These are phyloP conservation scores for Hippocampus zosterae DNA, from an alignment of 2,113 vertebrate species.

Conservation along the genomic window DNA sequence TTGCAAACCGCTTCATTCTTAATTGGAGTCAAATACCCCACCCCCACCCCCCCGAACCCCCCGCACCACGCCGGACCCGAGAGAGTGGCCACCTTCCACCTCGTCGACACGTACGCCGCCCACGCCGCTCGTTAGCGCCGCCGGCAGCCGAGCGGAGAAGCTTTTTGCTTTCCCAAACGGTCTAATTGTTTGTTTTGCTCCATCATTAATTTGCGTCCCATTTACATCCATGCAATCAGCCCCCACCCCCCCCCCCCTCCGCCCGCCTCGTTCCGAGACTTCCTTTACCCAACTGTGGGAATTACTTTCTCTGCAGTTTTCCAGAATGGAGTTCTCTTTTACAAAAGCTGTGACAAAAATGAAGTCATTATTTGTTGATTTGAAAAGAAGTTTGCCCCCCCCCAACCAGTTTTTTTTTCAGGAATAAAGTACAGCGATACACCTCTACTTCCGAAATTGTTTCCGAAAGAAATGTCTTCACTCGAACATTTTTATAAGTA, in stretches of 20 bases:
- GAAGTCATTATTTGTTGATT: no score
- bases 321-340: no score
- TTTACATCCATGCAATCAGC: conserved; percentile 31
- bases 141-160: not conserved
- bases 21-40: conserved; percentile 59
- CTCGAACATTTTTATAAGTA: no score
- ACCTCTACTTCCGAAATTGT: no score
- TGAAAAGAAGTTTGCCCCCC: no score
- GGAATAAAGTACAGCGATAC: no score
- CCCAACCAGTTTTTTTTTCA: no score
- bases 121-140: not conserved
- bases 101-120: conserved; percentile 18
- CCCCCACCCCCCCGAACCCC: no score
- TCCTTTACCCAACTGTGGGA: conserved; percentile 10
- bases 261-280: not conserved
- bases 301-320: not conserved
- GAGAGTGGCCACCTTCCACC: conserved; percentile 45
- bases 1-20: conserved; percentile 6
- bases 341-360: no score
- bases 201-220: conserved; percentile 35
- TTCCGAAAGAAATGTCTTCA: no score
- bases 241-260: conserved; percentile 2
- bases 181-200: conserved; percentile 41
- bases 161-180: conserved; percentile 5
- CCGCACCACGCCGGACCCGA: no score